Percentiles rank a stretch among this genome's conserved stretches.
These are phyloP conservation scores for Trichopoda pennipes DNA, from an alignment of 2,888 invertebrate genomes.

Conservation along the genomic window DNA sequence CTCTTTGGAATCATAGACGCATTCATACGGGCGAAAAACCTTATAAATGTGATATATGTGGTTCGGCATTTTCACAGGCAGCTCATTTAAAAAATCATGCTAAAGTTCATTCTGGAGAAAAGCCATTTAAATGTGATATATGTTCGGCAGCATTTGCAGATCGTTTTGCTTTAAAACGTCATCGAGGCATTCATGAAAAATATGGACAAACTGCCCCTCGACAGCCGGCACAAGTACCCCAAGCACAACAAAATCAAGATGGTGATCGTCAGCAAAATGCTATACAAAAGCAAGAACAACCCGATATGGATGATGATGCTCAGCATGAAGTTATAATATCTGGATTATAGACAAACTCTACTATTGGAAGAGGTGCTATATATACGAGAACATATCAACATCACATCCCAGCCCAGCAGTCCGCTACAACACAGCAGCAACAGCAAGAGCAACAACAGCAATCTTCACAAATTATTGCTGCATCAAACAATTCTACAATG, in stretches of 20 bases:
- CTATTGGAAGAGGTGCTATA: conserved; percentile 56
- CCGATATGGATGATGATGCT: conserved; percentile 80
- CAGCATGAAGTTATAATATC: conserved; percentile 80
- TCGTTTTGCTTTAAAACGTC: conserved; percentile 91
- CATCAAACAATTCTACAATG: conserved; percentile 63
- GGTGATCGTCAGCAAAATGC: conserved; percentile 73
- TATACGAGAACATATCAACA: conserved; percentile 65
- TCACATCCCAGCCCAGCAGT: conserved; percentile 29
- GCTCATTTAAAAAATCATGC: conserved; percentile 94
- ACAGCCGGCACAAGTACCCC: conserved; percentile 78
- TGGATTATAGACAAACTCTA: conserved; percentile 79
- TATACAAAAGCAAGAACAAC: conserved; percentile 80
- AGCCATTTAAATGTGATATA: conserved; percentile 91
- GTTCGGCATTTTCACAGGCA: conserved; percentile 94
- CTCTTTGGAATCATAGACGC: conserved; percentile 92
- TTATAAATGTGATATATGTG: conserved; percentile 90
- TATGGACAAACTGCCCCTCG: conserved; percentile 84
- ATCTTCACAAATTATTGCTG: conserved; percentile 40
- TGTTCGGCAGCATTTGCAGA: conserved; percentile 93
- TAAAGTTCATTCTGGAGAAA: conserved; percentile 91
- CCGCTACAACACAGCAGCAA: conserved; percentile 24
- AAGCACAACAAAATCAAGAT: conserved; percentile 67
- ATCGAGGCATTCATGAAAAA: conserved; percentile 93
- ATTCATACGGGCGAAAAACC: conserved; percentile 88
- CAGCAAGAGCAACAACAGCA: conserved; percentile 42